Evolutionary conservation across 2,113 vertebrate species (phyloP).

Genomic region (Mesoclemmys tuberculata): DNA sequence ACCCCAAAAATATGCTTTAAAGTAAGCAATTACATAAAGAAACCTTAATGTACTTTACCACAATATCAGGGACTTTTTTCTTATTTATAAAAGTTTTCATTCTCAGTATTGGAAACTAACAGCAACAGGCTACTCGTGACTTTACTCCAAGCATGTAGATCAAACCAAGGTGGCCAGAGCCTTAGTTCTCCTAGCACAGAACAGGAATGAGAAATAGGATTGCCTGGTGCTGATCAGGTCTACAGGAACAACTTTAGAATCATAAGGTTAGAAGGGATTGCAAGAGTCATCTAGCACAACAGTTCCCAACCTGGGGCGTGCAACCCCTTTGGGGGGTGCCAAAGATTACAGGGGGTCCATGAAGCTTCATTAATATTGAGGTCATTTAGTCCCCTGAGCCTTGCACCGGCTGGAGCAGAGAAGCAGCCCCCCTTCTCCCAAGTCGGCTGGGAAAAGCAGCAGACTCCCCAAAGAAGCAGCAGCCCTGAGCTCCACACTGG

Average conservation of each 20-base stretch:
- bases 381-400: too few relatives aligned
- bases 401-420: too few relatives aligned
- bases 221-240: not conserved
- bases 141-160: not conserved
- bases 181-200: rapidly evolving
- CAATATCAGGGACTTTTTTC: not conserved
- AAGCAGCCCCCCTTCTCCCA: too few relatives aligned
- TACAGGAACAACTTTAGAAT: not conserved
- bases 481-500: too few relatives aligned
- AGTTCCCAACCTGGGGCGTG: too few relatives aligned
- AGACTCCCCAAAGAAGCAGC: too few relatives aligned
- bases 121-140: not conserved
- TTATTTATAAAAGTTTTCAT: not conserved
- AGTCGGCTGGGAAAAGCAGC: too few relatives aligned
- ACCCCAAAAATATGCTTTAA: not conserved
- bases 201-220: not conserved
- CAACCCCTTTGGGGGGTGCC: too few relatives aligned
- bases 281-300: not conserved
- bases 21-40: not conserved
- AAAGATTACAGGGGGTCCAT: too few relatives aligned
- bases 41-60: not conserved
- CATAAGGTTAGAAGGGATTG: not conserved
- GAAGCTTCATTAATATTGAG: too few relatives aligned
- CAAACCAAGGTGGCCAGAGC: not conserved
- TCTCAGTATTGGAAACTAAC: not conserved